Conservation (phyloP, 2,888 invertebrate species). For the Leptogaster cylindrica region DNA sequence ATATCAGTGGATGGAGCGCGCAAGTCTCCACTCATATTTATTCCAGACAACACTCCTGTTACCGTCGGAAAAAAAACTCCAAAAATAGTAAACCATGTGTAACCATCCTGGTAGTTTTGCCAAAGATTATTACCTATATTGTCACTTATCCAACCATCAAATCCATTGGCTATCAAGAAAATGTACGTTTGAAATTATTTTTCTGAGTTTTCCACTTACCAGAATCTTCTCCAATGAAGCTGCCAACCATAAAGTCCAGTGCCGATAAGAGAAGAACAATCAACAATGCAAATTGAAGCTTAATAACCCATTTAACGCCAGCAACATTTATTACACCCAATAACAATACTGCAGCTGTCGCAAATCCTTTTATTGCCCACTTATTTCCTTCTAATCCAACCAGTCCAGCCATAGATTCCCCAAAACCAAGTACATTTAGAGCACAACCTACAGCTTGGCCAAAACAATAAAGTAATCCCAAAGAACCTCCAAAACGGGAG, state of each 20-base stretch:
- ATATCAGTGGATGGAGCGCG: constrained; percentile 90
- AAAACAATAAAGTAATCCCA: constrained; percentile 94
- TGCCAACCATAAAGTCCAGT: constrained; percentile 92
- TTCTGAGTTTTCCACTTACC: no score
- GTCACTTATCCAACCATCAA: constrained; percentile 83
- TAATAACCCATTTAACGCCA: constrained; percentile 97
- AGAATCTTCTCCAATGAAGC: constrained; percentile 77
- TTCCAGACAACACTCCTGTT: constrained; percentile 95
- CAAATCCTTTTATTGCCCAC: constrained; percentile 88
- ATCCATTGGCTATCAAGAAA: constrained; percentile 71
- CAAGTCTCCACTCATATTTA: constrained; percentile 98
- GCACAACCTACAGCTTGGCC: constrained; percentile 97
- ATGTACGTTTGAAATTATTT: neutral
- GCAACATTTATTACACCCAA: constrained; percentile 92
- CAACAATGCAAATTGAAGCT: constrained; percentile 88
- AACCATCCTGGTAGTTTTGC: constrained; percentile 77
- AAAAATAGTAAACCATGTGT: constrained; percentile 95
- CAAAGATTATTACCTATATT: constrained; percentile 83
- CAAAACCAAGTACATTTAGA: constrained; percentile 92
- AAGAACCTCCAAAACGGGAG: constrained; percentile 88
- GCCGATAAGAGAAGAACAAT: constrained; percentile 87
- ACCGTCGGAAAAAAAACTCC: constrained; percentile 98
- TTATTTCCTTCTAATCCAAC: constrained; percentile 73
- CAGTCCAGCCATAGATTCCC: constrained; percentile 91
- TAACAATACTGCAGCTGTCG: constrained; percentile 83